These are phyloP conservation scores for Drosophila sechellia DNA, from an alignment of 1,140 invertebrate species.

Conservation along the genomic window DNA sequence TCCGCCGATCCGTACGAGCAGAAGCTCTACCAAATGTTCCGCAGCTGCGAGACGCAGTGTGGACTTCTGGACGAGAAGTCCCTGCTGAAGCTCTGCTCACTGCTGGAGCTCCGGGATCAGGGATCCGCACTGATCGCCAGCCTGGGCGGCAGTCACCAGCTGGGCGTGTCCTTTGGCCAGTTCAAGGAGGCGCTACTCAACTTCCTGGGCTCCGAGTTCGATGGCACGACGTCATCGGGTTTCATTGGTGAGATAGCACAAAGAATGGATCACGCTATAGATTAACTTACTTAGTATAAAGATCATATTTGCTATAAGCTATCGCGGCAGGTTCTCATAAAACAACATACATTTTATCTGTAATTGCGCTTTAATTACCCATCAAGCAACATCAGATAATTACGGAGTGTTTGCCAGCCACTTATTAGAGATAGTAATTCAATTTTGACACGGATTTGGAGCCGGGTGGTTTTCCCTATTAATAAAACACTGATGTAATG, in stretches of 20 bases:
- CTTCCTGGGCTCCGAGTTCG: constrained; percentile 86
- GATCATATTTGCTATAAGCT: background rate
- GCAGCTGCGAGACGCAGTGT: constrained; percentile 90
- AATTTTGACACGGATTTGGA: background rate
- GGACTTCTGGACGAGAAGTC: constrained; percentile 89
- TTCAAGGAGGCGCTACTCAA: constrained; percentile 88
- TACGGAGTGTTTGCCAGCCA: background rate
- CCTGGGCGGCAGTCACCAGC: constrained; percentile 82
- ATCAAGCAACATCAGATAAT: constrained; percentile 13
- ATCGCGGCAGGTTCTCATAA: background rate
- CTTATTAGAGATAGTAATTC: constrained; percentile 4
- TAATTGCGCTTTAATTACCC: constrained; percentile 6
- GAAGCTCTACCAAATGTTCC: constrained; percentile 92
- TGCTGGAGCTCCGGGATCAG: constrained; percentile 91
- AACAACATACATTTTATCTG: constrained; percentile 3
- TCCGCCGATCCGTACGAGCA: constrained; percentile 92
- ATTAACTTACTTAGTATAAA: no score
- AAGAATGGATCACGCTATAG: background rate
- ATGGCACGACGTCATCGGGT: constrained; percentile 47
- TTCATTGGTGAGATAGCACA: constrained; percentile 57
- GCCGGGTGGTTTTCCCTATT: background rate
- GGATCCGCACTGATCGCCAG: constrained; percentile 87
- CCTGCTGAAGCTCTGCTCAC: constrained; percentile 89
- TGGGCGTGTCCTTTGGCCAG: constrained; percentile 86
- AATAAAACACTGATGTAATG: background rate